These are phyloP conservation scores for Campylomormyrus numenius DNA, from an alignment of 2,113 vertebrate genomes.

Conservation along the genomic window DNA sequence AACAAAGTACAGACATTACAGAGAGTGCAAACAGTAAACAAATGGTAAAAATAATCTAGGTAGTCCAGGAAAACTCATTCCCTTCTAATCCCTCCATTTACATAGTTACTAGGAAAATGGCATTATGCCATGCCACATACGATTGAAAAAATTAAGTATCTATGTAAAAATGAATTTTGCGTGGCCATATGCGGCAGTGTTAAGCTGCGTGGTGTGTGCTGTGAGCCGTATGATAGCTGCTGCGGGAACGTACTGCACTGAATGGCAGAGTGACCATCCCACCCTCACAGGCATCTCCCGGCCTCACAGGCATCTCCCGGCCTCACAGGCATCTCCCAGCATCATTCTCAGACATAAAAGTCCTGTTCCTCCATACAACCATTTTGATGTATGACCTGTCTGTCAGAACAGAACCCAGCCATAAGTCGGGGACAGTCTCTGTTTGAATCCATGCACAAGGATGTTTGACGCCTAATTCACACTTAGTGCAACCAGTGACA, in stretches of 20 bases:
- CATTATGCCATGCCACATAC: neutral
- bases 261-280: neutral
- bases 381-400: neutral
- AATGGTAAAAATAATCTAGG: neutral
- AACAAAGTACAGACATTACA: neutral
- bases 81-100: too few species aligned
- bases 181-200: neutral
- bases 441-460: neutral
- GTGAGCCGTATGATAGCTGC: neutral
- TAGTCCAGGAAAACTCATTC: too few species aligned
- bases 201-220: neutral
- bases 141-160: neutral
- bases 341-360: neutral
- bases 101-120: neutral
- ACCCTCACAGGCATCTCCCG: too few species aligned
- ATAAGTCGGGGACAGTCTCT: neutral
- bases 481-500: neutral
- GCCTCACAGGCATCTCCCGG: too few species aligned
- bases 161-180: neutral
- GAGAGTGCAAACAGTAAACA: neutral
- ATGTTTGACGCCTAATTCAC: neutral
- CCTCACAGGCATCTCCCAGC: neutral
- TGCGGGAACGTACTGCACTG: neutral
- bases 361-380: too few species aligned
- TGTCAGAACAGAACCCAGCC: neutral